Percentiles rank a stretch among this genome's conserved stretches.
phyloP scores from a whole-genome alignment of 2,797 vertebrate species.

The Cryptoprocta ferox region DNA sequence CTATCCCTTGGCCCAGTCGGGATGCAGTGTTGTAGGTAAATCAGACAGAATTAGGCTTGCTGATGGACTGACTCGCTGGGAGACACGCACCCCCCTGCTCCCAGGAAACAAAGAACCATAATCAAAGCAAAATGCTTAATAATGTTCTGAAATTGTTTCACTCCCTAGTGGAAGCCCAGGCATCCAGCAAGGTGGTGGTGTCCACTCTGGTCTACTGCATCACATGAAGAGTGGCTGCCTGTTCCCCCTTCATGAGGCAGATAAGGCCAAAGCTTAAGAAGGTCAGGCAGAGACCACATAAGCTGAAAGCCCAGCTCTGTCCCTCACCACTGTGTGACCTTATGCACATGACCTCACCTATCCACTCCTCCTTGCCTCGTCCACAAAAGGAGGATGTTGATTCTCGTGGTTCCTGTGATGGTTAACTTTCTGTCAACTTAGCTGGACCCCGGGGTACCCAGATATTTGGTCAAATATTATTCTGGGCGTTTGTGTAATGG shows the following conservation, averaged over 20 bases:
- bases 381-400: background rate
- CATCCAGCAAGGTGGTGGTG: background rate
- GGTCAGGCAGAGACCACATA: background rate
- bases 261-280: background rate
- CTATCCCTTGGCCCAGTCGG: background rate
- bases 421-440: background rate
- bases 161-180: background rate
- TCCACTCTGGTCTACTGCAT: background rate
- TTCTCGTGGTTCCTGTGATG: background rate
- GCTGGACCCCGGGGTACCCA: background rate
- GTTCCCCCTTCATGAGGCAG: background rate
- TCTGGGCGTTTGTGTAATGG: background rate
- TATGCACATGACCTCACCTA: background rate
- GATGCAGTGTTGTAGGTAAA: background rate
- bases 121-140: background rate
- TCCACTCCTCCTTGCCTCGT: background rate
- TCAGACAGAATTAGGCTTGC: background rate
- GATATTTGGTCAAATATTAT: background rate
- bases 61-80: background rate
- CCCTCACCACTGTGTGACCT: background rate
- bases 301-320: slow-evolving; percentile 5
- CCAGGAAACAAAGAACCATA: slow-evolving; percentile 6
- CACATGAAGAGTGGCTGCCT: background rate
- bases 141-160: background rate
- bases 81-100: background rate